Conservation (phyloP, 92 coral and sea anemone species). For the Isaurus tuberculatus region DNA sequence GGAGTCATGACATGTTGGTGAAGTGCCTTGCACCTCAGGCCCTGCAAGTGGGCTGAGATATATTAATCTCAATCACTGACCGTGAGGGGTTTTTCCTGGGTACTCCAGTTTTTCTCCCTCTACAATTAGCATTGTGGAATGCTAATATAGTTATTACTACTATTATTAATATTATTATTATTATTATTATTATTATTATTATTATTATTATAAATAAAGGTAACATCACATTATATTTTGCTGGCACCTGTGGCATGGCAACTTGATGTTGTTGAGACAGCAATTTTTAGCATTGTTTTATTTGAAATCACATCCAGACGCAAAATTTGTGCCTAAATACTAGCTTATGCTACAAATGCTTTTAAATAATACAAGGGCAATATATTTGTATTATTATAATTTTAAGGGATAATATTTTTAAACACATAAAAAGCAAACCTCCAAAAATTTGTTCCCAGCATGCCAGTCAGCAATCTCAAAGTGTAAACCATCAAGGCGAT, state of each 20-base stretch:
- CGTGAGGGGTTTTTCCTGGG: conserved; percentile 13
- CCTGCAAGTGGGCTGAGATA: conserved; percentile 5
- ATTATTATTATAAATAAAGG: conserved; percentile 10
- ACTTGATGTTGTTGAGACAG: neutral
- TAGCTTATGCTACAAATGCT: neutral
- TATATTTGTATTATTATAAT: neutral
- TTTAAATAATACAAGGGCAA: conserved; percentile 7
- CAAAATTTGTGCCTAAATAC: conserved; percentile 8
- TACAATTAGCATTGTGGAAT: conserved; percentile 7
- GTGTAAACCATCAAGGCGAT: too few species aligned
- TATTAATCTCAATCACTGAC: conserved; percentile 24
- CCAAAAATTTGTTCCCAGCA: too few species aligned
- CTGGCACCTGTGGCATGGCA: conserved; percentile 8
- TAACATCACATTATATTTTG: conserved; percentile 9
- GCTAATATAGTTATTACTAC: neutral
- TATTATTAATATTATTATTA: neutral
- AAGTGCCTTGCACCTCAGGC: conserved; percentile 24
- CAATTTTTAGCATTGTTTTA: conserved; percentile 1
- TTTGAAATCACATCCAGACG: conserved; percentile 6
- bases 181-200: neutral
- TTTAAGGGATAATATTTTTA: neutral
- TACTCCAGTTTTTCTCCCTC: conserved; percentile 16
- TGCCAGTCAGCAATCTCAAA: too few species aligned
- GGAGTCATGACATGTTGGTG: conserved; percentile 18
- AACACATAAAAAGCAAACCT: conserved; percentile 10